Percentiles rank a stretch among this genome's conserved stretches.
Conservation (phyloP, 2,888 invertebrate species). For the Xanthia icteritia region DNA sequence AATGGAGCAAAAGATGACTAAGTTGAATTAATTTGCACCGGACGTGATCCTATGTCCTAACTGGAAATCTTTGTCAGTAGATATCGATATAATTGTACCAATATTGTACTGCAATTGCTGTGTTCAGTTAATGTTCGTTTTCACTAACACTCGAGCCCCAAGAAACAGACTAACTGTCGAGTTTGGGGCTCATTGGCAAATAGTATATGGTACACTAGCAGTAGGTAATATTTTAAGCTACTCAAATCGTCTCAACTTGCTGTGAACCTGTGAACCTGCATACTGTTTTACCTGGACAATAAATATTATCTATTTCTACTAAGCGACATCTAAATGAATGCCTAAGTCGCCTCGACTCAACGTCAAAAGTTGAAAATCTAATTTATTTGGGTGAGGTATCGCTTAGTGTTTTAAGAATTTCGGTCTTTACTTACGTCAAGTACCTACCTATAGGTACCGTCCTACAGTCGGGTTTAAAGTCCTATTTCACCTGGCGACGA, state of each 20-base stretch:
- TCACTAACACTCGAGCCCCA: background rate
- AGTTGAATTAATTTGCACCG: background rate
- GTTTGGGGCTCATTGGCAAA: no score
- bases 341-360: background rate
- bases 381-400: background rate
- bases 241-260: no score
- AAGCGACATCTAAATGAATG: background rate
- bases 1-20: background rate
- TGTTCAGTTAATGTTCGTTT: background rate
- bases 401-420: background rate
- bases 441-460: background rate
- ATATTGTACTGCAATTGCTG: background rate
- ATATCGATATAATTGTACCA: background rate
- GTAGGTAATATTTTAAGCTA: no score
- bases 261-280: no score
- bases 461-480: constrained; percentile 8
- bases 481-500: background rate
- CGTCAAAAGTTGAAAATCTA: background rate
- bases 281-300: background rate
- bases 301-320: no score
- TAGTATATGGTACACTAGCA: no score
- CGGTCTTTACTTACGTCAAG: background rate
- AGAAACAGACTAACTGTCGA: no score
- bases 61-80: background rate
- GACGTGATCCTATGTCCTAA: background rate